These are phyloP conservation scores for Penaeus vannamei DNA, from an alignment of 1,140 invertebrate species.

Conservation along the genomic window DNA sequence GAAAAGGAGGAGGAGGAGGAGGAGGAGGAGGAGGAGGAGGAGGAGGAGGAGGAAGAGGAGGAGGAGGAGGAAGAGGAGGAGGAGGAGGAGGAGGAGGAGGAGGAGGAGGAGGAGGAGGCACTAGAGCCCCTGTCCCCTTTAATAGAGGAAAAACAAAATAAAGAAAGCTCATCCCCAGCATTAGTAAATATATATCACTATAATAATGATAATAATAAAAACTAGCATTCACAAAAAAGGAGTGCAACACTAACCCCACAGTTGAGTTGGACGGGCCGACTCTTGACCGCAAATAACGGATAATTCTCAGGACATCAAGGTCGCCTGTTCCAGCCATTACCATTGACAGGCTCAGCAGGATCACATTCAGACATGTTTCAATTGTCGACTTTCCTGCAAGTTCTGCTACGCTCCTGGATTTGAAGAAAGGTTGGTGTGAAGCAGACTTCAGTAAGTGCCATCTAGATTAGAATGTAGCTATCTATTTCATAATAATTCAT, in stretches of 20 bases:
- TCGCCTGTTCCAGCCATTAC: slow-evolving; percentile 96
- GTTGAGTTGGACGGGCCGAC: slow-evolving; percentile 72
- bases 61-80: too few relatives aligned
- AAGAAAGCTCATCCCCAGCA: slow-evolving; percentile 62
- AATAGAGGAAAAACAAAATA: neutral
- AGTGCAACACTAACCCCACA: slow-evolving; percentile 66
- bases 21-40: too few relatives aligned
- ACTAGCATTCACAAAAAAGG: neutral
- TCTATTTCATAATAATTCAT: too few relatives aligned
- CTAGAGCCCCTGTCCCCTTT: too few relatives aligned
- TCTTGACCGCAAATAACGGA: slow-evolving; percentile 84
- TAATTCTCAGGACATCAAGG: slow-evolving; percentile 87
- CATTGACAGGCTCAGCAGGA: slow-evolving; percentile 85
- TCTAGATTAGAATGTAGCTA: neutral
- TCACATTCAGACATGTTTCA: slow-evolving; percentile 89
- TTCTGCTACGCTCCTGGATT: slow-evolving; percentile 78
- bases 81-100: too few relatives aligned
- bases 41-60: too few relatives aligned
- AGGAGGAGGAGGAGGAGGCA: too few relatives aligned
- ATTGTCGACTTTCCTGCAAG: slow-evolving; percentile 90
- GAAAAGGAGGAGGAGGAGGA: too few relatives aligned
- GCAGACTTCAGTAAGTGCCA: neutral
- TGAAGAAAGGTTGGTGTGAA: neutral
- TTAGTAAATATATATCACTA: slow-evolving; percentile 29
- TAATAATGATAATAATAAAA: neutral